Base-by-base conservation (phyloP, 2,113 vertebrate species). In the Desmodus rotundus region DNA sequence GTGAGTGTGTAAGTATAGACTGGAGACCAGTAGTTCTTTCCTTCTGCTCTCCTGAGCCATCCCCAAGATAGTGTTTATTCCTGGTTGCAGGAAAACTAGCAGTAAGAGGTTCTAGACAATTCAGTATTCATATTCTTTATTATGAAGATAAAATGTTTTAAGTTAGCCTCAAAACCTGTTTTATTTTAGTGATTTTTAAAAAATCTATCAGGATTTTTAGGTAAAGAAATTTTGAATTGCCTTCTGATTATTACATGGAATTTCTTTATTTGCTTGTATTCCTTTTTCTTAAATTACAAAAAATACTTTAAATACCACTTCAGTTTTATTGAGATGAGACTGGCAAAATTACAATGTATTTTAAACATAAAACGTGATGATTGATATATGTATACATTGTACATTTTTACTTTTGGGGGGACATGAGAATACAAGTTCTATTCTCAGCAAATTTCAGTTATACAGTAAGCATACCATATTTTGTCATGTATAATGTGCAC, bases 211-310 rank as follows among this genome's bases (percentile, higher is more conserved):
- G 8, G 17, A 89, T 63, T 78, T 84, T 73, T 68, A 7, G 38
- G 56, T 88, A 73, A 96, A 95, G 38, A 77, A 78, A 73, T 80
- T 96, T 91, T 68, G n/a, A 94, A 73, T 92, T 88, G 47, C 31
- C 13, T 90, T 74, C 73, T 67, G 87, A 78, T 43, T 31, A 63
- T 88, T 67, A 81, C 24, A 36, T 93, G 28, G 24, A 86, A 65
- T 95, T 91, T 80, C 74, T 77, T 58, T 36, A n/a, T n/a, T 58
- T 22, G 63, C 41, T 73, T 89, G 41, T 54, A 72, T 43, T 63
- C n/a, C 16, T 76, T 74, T 74, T 73, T 47, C 74, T 41, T 12
- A 50, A 67, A 72, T 90, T 91, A 31, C 26, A 86, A 78, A 61
- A 63, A 86, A 80, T 63, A 70, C 15, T 33, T 93, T 52, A 58